Conservation (phyloP, 1,140 invertebrate genomes). For the Thalassaphorura encarpata region DNA sequence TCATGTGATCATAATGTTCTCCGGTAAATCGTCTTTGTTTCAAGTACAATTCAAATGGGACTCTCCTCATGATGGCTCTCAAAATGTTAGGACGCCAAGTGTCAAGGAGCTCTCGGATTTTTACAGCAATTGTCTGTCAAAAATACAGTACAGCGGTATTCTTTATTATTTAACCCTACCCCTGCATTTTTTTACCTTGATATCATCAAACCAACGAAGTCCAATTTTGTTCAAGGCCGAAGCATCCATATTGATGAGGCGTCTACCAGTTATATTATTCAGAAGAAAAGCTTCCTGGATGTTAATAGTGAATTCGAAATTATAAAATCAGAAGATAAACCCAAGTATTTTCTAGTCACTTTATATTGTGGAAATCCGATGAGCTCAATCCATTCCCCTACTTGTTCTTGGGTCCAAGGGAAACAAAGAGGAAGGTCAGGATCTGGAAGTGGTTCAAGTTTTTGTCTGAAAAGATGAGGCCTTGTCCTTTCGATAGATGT, state of each 20-base stretch:
- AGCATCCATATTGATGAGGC: slow-evolving; percentile 18
- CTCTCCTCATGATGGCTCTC: slow-evolving; percentile 12
- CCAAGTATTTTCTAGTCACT: background rate
- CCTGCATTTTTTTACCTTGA: slow-evolving; percentile 11
- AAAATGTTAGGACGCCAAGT: slow-evolving; percentile 22
- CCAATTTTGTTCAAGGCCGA: slow-evolving; percentile 25
- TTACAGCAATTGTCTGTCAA: slow-evolving; percentile 8
- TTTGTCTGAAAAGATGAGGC: background rate
- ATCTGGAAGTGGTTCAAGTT: background rate
- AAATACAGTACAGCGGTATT: background rate
- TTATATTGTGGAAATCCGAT: slow-evolving; percentile 18
- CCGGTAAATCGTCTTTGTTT: slow-evolving; percentile 6
- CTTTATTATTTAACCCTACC: background rate
- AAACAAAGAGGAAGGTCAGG: slow-evolving; percentile 20
- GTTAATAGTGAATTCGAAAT: background rate
- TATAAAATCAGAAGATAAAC: background rate
- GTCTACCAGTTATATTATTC: slow-evolving; percentile 22
- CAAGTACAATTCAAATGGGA: slow-evolving; percentile 21
- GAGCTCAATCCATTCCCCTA: slow-evolving; percentile 18
- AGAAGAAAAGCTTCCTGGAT: slow-evolving; percentile 15
- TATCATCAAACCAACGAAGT: slow-evolving; percentile 18
- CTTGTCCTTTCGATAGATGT: slow-evolving; percentile 9
- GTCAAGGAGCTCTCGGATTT: slow-evolving; percentile 25
- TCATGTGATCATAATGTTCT: slow-evolving; percentile 8
- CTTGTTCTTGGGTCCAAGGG: slow-evolving; percentile 17